Conservation (phyloP, 2,888 invertebrate species). For the Listrodromus nycthemerus region DNA sequence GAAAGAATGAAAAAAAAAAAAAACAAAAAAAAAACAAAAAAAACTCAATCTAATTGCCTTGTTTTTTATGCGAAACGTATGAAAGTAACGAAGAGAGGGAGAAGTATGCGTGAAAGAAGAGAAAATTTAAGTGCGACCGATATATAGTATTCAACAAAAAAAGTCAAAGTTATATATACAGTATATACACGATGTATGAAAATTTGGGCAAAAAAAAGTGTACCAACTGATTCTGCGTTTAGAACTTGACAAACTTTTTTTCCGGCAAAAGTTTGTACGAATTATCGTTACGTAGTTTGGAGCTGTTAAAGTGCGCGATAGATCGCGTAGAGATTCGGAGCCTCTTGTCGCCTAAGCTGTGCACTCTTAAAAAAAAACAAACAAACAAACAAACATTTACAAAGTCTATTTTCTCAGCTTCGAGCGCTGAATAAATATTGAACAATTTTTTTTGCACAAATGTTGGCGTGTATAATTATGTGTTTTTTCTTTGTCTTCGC, state of each 20-base stretch:
- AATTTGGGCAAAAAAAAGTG: constrained; percentile 13
- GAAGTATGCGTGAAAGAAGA: constrained; percentile 77
- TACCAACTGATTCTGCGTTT: constrained; percentile 1
- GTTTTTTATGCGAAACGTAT: constrained; percentile 83
- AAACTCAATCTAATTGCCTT: constrained; percentile 84
- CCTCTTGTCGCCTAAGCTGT: not conserved
- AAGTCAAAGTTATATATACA: constrained; percentile 23
- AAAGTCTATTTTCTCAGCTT: constrained; percentile 12
- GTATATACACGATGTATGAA: constrained; percentile 31
- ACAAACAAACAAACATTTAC: not conserved
- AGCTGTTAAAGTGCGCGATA: constrained; percentile 1
- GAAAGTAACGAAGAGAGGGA: constrained; percentile 78
- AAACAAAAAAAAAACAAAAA: constrained; percentile 74
- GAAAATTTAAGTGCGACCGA: constrained; percentile 17
- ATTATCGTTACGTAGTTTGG: constrained; percentile 4
- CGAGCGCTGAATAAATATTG: constrained; percentile 2
- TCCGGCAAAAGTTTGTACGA: constrained; percentile 10
- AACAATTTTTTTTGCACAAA: constrained; percentile 20
- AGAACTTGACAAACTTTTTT: not conserved
- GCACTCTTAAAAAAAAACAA: not conserved
- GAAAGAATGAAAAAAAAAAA: constrained; percentile 69
- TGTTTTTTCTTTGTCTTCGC: constrained; percentile 6
- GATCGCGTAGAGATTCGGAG: not conserved
- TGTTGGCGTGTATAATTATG: not conserved
- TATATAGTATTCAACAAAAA: constrained; percentile 32